These are phyloP conservation scores for Pseudachorutes palmiensis DNA, from an alignment of 1,140 invertebrate genomes.

Conservation along the genomic window DNA sequence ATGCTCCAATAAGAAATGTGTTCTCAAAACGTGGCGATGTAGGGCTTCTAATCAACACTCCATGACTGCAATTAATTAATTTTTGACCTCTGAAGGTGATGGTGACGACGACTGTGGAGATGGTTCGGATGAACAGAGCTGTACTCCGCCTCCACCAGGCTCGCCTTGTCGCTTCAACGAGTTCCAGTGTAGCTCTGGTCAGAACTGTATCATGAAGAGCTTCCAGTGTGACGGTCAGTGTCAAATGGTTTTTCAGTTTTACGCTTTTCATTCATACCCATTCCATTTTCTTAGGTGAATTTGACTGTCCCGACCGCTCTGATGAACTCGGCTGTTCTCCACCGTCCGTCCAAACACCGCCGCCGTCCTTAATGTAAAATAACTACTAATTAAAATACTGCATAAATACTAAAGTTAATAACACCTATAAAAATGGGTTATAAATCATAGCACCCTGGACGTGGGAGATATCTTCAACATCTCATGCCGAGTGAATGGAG, in stretches of 20 bases:
- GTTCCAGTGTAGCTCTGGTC: slow-evolving; percentile 64
- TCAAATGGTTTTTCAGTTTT: neutral
- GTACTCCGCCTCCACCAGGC: slow-evolving; percentile 48
- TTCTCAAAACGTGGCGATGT: slow-evolving; percentile 81
- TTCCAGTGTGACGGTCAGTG: neutral
- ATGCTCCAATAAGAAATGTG: slow-evolving; percentile 78
- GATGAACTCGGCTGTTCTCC: neutral
- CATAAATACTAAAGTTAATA: neutral
- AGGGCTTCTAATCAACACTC: slow-evolving; percentile 44
- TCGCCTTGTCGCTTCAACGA: slow-evolving; percentile 69
- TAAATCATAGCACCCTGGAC: slow-evolving; percentile 58
- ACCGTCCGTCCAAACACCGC: neutral
- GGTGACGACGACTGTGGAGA: slow-evolving; percentile 51
- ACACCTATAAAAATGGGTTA: too few species aligned
- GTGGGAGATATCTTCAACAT: slow-evolving; percentile 66
- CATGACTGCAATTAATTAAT: neutral
- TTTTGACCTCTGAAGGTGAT: neutral
- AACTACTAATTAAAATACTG: neutral
- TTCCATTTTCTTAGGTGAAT: too few species aligned
- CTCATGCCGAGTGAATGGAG: slow-evolving; percentile 52
- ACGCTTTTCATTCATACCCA: too few species aligned
- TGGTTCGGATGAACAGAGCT: slow-evolving; percentile 59
- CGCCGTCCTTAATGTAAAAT: slow-evolving; percentile 7
- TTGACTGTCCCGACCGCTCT: slow-evolving; percentile 71
- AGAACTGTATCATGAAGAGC: slow-evolving; percentile 79